Percentiles rank a stretch among this genome's conserved stretches.
Conservation (phyloP, 2,888 invertebrate species). For the Masnerella sp. region DNA sequence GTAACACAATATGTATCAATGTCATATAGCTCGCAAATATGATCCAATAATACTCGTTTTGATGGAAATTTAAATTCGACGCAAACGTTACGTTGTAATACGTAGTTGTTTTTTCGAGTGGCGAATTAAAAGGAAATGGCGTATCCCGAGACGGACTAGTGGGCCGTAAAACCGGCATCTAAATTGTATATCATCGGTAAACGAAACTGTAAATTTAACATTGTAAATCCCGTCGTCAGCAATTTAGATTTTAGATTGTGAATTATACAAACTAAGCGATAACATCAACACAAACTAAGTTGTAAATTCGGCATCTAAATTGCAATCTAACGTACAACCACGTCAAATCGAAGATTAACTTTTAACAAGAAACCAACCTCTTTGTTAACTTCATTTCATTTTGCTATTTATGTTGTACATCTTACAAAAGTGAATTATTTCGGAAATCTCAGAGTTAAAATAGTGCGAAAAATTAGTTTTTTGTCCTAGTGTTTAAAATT, state of each 20-base stretch:
- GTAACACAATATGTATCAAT: no score
- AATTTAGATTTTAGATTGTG: conserved; percentile 40
- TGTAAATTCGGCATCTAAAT: conserved; percentile 34
- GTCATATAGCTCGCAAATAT: no score
- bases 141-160: background rate
- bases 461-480: no score
- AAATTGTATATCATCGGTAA: conserved; percentile 35
- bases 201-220: conserved; percentile 27
- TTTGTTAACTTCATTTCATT: no score
- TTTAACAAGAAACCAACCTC: background rate
- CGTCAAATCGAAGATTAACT: conserved; percentile 9
- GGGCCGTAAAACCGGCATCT: conserved; percentile 14
- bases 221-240: conserved; percentile 37
- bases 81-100: background rate
- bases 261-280: conserved; percentile 42
- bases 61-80: no score
- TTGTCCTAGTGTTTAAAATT: no score
- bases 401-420: no score
- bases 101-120: background rate
- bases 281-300: conserved; percentile 39
- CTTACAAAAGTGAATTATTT: no score
- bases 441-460: no score
- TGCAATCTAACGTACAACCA: conserved; percentile 18
- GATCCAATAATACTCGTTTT: no score
- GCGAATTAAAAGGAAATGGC: conserved; percentile 1